Evolutionary conservation across 2,888 invertebrate species (phyloP), one percentile per base, ranked within the genome.

Genomic region (Amblyteles armatorius): DNA sequence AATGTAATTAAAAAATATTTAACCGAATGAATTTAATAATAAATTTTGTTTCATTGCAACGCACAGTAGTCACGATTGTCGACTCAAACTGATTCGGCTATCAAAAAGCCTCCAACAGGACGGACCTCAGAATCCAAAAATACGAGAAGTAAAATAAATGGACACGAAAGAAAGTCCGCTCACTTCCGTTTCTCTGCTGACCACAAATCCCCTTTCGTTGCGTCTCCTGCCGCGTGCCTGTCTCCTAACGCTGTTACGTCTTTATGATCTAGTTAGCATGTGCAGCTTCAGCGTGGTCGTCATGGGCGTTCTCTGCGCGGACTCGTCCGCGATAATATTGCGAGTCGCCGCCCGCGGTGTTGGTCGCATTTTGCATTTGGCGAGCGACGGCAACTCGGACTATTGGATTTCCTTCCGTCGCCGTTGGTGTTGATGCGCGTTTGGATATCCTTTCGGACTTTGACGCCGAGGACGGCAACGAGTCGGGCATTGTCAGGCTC

Each of bases 351-450:
- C 13, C 13, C 26, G 63, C 57, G 63, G 33, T 33, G 60, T 22
- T 29, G n/a, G 19, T 7, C 40, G 36, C 36, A 22, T 63, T 63
- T 19, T 16, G 40, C 65, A 40, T 67, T 40, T 67, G 4, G 40
- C 36, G 40, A 67, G n/a, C 13, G 40, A 40, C 19, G 4, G 36
- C 67, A 2, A 36, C 63, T 80, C 87, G 88, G 85, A 86, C 89
- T 90, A 88, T 90, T 90, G 88, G 87, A 91, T 91, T 90, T 91
- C 91, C 91, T 91, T 91, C 91, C 91, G 91, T 88, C 89, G 89
- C 89, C 67, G 88, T 86, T 87, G 87, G 80, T 36, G 29, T 57
- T 78, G 63, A 65, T 52, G 57, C 76, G 48, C 50, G 48, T 57
- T 63, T 72, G 82, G 79, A 79, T 79, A 82, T 82, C 82, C 82